A percentile compares a stretch with the other conserved stretches of the same genome.
phyloP scores from a whole-genome alignment of 2,888 invertebrate species.

The Drosophila colorata region DNA sequence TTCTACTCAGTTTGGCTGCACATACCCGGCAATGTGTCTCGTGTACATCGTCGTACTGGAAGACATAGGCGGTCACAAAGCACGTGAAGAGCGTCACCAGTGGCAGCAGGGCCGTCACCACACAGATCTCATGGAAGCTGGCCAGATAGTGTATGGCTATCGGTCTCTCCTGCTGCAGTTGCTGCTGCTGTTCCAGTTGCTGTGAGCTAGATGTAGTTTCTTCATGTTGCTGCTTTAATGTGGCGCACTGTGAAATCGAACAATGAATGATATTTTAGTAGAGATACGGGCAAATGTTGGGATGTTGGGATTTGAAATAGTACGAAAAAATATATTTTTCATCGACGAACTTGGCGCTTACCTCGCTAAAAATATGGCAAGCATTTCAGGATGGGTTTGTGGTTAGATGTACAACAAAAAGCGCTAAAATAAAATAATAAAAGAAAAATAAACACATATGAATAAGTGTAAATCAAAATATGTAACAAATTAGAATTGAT shows the following conservation, averaged over 20 bases:
- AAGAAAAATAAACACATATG: slow-evolving; percentile 25
- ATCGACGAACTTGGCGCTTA: slow-evolving; percentile 44
- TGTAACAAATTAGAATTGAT: background rate
- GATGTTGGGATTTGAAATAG: background rate
- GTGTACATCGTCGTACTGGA: slow-evolving; percentile 96
- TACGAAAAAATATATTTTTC: background rate
- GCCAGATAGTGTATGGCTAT: slow-evolving; percentile 89
- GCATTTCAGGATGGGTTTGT: slow-evolving; percentile 36
- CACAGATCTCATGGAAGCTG: slow-evolving; percentile 92
- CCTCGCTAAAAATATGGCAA: slow-evolving; percentile 47
- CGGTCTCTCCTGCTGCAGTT: slow-evolving; percentile 70
- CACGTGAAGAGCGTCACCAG: slow-evolving; percentile 93
- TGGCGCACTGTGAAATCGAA: slow-evolving; percentile 37
- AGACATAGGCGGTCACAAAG: slow-evolving; percentile 95
- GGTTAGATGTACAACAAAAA: slow-evolving; percentile 68
- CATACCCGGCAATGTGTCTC: slow-evolving; percentile 97
- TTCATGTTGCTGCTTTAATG: slow-evolving; percentile 25
- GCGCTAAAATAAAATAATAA: slow-evolving; percentile 52
- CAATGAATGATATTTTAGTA: background rate
- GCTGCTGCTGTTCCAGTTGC: slow-evolving; percentile 17
- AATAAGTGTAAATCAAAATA: slow-evolving; percentile 18
- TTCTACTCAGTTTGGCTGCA: slow-evolving; percentile 47
- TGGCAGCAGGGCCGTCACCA: slow-evolving; percentile 94
- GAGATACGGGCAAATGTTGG: background rate
- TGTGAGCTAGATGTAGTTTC: slow-evolving; percentile 37